Percentiles rank a stretch among this genome's conserved stretches.
These are phyloP conservation scores for Melanostigma gelatinosum DNA, from an alignment of 2,113 vertebrate genomes.

Conservation along the genomic window DNA sequence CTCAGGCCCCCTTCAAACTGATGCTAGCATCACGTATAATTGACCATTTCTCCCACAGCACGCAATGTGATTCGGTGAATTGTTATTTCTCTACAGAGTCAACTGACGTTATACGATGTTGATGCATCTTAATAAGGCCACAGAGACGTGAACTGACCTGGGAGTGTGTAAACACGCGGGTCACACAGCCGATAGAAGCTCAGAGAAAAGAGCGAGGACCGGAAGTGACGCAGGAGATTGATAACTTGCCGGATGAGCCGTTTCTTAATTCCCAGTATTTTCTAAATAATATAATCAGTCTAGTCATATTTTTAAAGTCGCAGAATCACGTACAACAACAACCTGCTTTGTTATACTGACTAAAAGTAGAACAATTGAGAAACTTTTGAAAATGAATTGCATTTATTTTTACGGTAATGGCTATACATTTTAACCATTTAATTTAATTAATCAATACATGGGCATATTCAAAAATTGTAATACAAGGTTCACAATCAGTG, in stretches of 20 bases:
- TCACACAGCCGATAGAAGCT: conserved; percentile 44
- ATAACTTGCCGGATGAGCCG: not conserved
- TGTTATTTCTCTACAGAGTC: accelerated
- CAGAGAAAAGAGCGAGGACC: conserved; percentile 51
- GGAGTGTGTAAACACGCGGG: conserved; percentile 77
- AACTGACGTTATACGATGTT: not conserved
- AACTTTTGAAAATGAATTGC: not conserved
- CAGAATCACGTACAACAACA: not conserved
- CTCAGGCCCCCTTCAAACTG: conserved; percentile 28
- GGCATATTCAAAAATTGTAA: no score
- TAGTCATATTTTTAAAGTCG: not conserved
- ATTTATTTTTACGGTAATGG: no score
- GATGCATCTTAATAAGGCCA: not conserved
- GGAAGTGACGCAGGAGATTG: conserved; percentile 61
- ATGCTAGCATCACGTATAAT: not conserved
- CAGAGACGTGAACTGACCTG: conserved; percentile 63
- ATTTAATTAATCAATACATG: not conserved
- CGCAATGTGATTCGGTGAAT: accelerated
- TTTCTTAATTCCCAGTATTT: not conserved
- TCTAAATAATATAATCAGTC: not conserved
- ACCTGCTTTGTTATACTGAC: not conserved
- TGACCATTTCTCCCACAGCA: not conserved
- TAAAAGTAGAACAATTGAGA: not conserved
- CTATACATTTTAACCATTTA: not conserved
- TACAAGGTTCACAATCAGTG: accelerated